Evolutionary conservation across 2,888 invertebrate genomes (phyloP), one percentile per base, ranked within the genome.

Genomic region (Physocephala rufipes): DNA sequence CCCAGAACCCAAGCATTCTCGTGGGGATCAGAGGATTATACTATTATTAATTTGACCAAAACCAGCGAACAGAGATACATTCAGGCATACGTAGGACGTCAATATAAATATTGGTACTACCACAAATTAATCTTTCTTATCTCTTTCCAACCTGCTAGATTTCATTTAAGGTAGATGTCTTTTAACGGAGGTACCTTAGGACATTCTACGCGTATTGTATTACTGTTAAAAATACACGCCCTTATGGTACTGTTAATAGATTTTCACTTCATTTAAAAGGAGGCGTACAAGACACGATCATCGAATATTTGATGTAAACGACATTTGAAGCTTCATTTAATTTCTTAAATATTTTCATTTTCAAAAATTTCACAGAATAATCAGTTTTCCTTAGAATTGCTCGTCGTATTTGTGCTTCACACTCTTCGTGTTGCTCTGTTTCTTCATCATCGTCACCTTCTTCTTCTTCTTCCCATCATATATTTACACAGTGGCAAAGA

Each of bases 301-400:
- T n/a, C n/a, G n/a, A n/a, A n/a, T n/a, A n/a, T n/a, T n/a, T 72
- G 55, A 71, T 71, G 74, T 73, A 76, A 76, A 75, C 74, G 74
- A 62, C 70, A 72, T 53, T n/a, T 26, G 43, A 36, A 9, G 36
- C 67, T 43, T 58, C 55, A 21, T 72, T 63, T 63, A 65, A 28
- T 67, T 67, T 21, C 61, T 47, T 47, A 73, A 59, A 49, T 55
- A 19, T 49, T 43, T 66, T 55, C 67, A 63, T 51, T 58, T 51
- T 67, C 51, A 72, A 61, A 65, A 61, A 69, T 15, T 16, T 12
- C 53, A 36, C 19, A 19, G 58, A 26, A 58, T 53, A 53, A 43
- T 30, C 55, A 9, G 16, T 24, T 19, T 66, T 55, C 55, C 9
- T 36, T 36, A 7, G 5, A 36, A 9, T 7, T 36, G 16, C 49